Base-by-base conservation (phyloP, 2,113 vertebrate species). In the Ornithorhynchus anatinus region DNA sequence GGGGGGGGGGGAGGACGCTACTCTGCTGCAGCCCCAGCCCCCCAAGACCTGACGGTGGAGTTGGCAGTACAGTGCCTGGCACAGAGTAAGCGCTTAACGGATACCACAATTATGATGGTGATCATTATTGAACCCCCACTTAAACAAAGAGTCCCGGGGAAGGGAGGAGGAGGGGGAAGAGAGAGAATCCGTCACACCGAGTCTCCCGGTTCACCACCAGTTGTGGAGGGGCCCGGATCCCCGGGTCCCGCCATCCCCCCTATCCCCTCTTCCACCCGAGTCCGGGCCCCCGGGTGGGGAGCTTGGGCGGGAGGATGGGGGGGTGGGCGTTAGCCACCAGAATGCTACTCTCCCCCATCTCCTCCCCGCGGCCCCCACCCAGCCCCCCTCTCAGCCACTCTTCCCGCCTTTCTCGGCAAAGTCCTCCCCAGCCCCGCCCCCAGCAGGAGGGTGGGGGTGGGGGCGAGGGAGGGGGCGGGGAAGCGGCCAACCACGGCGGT, bases 161-260 rank as follows among this genome's bases (percentile, higher is more conserved):
- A 33, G 72, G 47, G 20, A 63, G 77, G 42, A 72, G 39, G 70
- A 66, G 66, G 66, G 14, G 52, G 57, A 85, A 78, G 80, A 64
- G 42, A 83, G 80, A 88, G 78, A 84, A 77, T 52, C 63, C 27
- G 1, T 17, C 25, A 75, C 69, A 85, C 83, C 85, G 75, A 87
- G 78, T 85, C 63, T 36, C 12, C 32, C 10, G 6, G 54, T 27
- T 74, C 65, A 42, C 43, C 4, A n/a, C n/a, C n/a, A n/a, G n/a
- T n/a, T n/a, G n/a, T 57, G 48, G 19, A 23, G 35, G 58, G 68
- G 61, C 38, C 62, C 43, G 43, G 2, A 50, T 45, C 4, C 27
- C 51, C 65, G 72, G 80, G 78, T 75, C 75, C 60, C 77, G 83
- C 85, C 83, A 77, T 61, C 17, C 5, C 9, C 37, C 15, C 6